phyloP scores from a whole-genome alignment of 37 sponge, comb jelly and placozoan genomes.

The Diacarnus erythraeanus region DNA sequence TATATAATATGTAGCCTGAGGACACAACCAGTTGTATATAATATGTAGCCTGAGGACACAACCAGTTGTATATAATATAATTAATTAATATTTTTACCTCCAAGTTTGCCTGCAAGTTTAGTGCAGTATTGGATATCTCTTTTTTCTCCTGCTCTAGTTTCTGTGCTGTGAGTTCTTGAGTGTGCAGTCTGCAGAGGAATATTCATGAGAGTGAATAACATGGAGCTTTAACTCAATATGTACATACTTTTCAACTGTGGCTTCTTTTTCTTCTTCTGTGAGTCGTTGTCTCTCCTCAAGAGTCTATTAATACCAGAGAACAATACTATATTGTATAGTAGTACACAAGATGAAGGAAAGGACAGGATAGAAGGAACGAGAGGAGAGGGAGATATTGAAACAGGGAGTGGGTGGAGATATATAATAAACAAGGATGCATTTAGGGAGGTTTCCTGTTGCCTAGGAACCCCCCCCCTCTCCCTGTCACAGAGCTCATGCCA shows the following conservation, averaged over 20 bases:
- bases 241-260: conserved; percentile 39
- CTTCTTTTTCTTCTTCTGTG: conserved; percentile 59
- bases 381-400: background rate
- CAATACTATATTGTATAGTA: too few species aligned
- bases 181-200: conserved; percentile 40
- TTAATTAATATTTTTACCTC: conserved; percentile 39
- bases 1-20: too few species aligned
- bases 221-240: too few species aligned
- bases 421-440: background rate
- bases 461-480: background rate
- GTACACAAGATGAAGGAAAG: background rate
- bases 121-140: conserved; percentile 55
- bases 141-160: conserved; percentile 77
- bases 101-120: conserved; percentile 39
- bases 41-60: too few species aligned
- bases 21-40: too few species aligned
- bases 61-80: too few species aligned
- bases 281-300: conserved; percentile 54
- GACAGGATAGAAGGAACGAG: background rate
- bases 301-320: too few species aligned
- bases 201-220: too few species aligned
- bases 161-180: conserved; percentile 58
- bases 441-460: background rate
- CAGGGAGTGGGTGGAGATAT: background rate
- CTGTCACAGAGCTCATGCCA: background rate